These are phyloP conservation scores for Galerucella calmariensis DNA, from an alignment of 2,888 invertebrate species.

Conservation along the genomic window DNA sequence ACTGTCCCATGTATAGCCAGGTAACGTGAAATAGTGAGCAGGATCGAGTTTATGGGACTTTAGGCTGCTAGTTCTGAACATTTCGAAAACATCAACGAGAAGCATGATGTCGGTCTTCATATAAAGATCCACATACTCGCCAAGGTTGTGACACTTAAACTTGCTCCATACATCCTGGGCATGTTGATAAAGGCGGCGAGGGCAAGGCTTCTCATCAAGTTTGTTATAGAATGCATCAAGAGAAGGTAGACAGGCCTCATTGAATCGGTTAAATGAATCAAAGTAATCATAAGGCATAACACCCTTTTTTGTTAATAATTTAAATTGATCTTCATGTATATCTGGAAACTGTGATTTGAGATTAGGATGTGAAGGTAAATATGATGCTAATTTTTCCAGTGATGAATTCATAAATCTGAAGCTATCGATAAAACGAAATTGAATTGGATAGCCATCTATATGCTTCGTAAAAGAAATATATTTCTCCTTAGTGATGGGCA, in stretches of 20 bases:
- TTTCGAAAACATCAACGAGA: slow-evolving; percentile 24
- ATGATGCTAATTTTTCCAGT: background rate
- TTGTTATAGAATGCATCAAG: slow-evolving; percentile 20
- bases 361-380: slow-evolving; percentile 16
- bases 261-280: slow-evolving; percentile 26
- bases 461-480: no score
- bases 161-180: slow-evolving; percentile 31
- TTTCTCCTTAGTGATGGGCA: no score
- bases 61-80: slow-evolving; percentile 4
- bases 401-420: background rate
- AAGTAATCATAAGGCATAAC: slow-evolving; percentile 32
- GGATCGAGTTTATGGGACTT: slow-evolving; percentile 36
- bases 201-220: slow-evolving; percentile 23
- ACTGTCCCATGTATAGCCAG: slow-evolving; percentile 57
- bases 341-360: slow-evolving; percentile 19
- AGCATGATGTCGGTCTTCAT: slow-evolving; percentile 36
- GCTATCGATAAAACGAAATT: no score
- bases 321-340: slow-evolving; percentile 3
- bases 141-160: slow-evolving; percentile 35
- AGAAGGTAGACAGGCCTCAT: slow-evolving; percentile 8
- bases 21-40: slow-evolving; percentile 56
- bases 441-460: no score
- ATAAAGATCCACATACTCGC: slow-evolving; percentile 32
- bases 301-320: slow-evolving; percentile 15
- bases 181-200: slow-evolving; percentile 21